These are phyloP conservation scores for Lutjanus argentimaculatus DNA, from an alignment of 2,797 vertebrate species.

Conservation along the genomic window DNA sequence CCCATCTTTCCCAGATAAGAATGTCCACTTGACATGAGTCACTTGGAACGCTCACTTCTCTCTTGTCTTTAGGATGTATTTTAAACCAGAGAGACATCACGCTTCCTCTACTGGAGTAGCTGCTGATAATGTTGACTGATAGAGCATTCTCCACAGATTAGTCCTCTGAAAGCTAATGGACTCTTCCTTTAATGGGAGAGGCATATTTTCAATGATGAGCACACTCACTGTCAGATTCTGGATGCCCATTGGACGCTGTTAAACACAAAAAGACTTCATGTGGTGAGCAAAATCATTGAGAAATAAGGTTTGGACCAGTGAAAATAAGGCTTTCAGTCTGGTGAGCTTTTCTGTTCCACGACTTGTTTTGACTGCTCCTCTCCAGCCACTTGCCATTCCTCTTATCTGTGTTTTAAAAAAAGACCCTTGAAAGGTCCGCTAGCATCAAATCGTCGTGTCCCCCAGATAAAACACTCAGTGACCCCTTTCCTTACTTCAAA, in stretches of 20 bases:
- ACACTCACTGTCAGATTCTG: not conserved
- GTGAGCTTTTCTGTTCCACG: slow-evolving; percentile 22
- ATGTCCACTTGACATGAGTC: slow-evolving; percentile 85
- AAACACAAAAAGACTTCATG: not conserved
- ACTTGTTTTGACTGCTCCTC: slow-evolving; percentile 49
- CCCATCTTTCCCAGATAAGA: slow-evolving; percentile 83
- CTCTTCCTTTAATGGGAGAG: slow-evolving; percentile 78
- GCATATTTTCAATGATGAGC: slow-evolving; percentile 62
- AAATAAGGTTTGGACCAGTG: not conserved
- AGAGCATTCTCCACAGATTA: slow-evolving; percentile 81
- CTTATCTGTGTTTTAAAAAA: slow-evolving; percentile 80
- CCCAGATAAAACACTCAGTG: slow-evolving; percentile 67
- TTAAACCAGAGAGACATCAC: slow-evolving; percentile 78
- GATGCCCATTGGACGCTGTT: not conserved
- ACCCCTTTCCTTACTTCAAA: slow-evolving; percentile 58
- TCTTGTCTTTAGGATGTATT: slow-evolving; percentile 81
- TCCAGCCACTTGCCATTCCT: slow-evolving; percentile 52
- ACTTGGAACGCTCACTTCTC: slow-evolving; percentile 68
- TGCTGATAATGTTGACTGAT: slow-evolving; percentile 80
- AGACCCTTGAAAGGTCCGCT: slow-evolving; percentile 69
- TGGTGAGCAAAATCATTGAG: not conserved
- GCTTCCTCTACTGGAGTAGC: slow-evolving; percentile 74
- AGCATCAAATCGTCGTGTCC: slow-evolving; percentile 55
- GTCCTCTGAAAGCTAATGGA: slow-evolving; percentile 58
- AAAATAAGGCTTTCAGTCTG: not conserved